Evolutionary conservation across 2,888 invertebrate species (phyloP), one percentile per base, ranked within the genome.

Genomic region (Monoplex corrugatus): DNA sequence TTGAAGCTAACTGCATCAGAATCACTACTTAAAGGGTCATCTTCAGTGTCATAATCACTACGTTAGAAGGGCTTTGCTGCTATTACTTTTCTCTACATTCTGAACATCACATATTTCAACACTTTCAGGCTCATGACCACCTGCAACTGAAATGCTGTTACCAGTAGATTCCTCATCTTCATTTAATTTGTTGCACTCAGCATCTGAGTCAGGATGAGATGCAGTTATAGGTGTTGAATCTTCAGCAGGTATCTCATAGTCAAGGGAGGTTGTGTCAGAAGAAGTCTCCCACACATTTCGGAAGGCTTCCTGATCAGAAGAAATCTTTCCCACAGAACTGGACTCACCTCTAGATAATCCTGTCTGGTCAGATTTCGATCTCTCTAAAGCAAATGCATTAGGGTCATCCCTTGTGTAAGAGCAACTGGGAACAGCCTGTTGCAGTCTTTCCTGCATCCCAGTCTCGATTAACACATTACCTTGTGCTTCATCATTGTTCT

Each of bases 231-330:
- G 82, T 13, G 44, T 32, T 19, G 45, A 32, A 16, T 83, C 82
- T 19, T 83, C 82, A 13, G 45, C n/a, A 6, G 44, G 50, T 35
- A 57, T 35, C 6, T 72, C 57, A 57, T 86, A 86, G 44, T 86
- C 86, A 8, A 86, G 40, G 10, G 86, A 86, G 23, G 86, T 86
- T 13, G 86, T n/a, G n/a, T 86, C 68, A 50, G 86, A 86, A 16
- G 63, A 63, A 19, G n/a, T 86, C 28, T 86, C 86, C 86, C 86
- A 86, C 28, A 44, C 86, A 68, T 68, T 86, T 0, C 19, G 63
- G 1, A n/a, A 72, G 1, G 40, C 23, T 43, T 68, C 86, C 28
- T 45, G 57, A n/a, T 43, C 16, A 13, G 28, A 6, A 38, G 35
- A 23, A 8, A 38, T 84, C 23, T 32, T 16, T 8, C n/a, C 32